Evolutionary conservation across 1,140 invertebrate genomes (phyloP), one percentile per base, ranked within the genome.

Genomic region (Hyphantria cunea): DNA sequence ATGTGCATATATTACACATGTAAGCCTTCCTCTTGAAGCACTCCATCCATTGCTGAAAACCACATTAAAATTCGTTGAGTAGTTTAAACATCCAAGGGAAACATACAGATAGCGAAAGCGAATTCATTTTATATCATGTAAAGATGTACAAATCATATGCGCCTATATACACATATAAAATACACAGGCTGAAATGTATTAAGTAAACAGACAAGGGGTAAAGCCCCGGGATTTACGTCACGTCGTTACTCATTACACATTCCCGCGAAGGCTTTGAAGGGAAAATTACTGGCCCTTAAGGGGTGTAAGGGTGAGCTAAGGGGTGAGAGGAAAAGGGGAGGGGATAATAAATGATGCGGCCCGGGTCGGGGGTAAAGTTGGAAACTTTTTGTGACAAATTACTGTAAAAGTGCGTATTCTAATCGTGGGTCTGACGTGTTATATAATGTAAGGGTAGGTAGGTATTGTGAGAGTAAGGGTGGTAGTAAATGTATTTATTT

Each of bases 311-410:
- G 56, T 47, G 58, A 14, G n/a, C 9, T 32, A 14, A 5, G 13
- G 42, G 72, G 69, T 59, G 59, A 53, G 75, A 80, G 78, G 76
- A 73, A 81, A 80, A 84, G 72, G 70, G 62, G 59, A 53, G 75
- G 81, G 78, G 76, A 73, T 82, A 80, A 84, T 83, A 87, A 87
- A 87, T 85, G 84, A 84, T 72, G 61, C 66, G 52, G 72, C 50
- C 45, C 37, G 62, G 66, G 66, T 72, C 72, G 58, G 75, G 83
- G 83, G 75, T 62, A 65, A 74, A 80, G 76, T 80, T 78, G 75
- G 71, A 72, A 84, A 86, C 80, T 87, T 87, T 87, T 87, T 87
- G 76, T 86, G 81, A 85, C 82, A 87, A 85, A 85, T 87, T 83
- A 74, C 84, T 66, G 59, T 71, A 65, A 85, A 81, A 87, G 79